Conservation (phyloP, 2,797 vertebrate species). For the Pangasius djambal region DNA sequence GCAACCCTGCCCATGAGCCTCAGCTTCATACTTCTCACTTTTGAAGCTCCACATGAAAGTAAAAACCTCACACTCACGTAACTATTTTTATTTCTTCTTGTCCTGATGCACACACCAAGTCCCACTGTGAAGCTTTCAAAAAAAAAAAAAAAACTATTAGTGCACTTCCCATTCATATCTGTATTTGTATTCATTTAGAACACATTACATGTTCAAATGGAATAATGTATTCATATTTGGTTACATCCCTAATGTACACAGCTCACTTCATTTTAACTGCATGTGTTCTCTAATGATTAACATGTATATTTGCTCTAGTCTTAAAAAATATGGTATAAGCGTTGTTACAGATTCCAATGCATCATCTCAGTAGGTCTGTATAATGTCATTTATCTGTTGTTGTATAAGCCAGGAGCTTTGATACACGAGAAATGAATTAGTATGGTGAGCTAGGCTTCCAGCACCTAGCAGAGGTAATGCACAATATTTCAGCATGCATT, state of each 20-base stretch:
- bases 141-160: neutral
- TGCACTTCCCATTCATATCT: neutral
- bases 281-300: neutral
- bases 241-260: neutral
- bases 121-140: neutral
- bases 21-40: neutral
- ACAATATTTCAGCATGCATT: conserved; percentile 42
- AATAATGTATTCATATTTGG: neutral
- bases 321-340: conserved; percentile 3
- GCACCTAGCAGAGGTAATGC: conserved; percentile 14
- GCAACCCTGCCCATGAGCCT: neutral
- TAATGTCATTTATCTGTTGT: conserved; percentile 16
- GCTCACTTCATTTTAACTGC: conserved; percentile 1
- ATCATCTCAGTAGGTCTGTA: conserved; percentile 23
- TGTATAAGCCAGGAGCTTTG: conserved; percentile 23
- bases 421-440: conserved; percentile 41
- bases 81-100: neutral
- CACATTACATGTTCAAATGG: neutral
- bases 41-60: neutral
- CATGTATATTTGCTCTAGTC: conserved; percentile 16
- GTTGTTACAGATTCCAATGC: conserved; percentile 24
- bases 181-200: neutral
- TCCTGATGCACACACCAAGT: neutral
- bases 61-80: neutral
- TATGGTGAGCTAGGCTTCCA: conserved; percentile 35